Percentiles rank a stretch among this genome's conserved stretches.
Evolutionary conservation across 1,140 invertebrate genomes (phyloP).

Genomic region (Berghia stephanieae): DNA sequence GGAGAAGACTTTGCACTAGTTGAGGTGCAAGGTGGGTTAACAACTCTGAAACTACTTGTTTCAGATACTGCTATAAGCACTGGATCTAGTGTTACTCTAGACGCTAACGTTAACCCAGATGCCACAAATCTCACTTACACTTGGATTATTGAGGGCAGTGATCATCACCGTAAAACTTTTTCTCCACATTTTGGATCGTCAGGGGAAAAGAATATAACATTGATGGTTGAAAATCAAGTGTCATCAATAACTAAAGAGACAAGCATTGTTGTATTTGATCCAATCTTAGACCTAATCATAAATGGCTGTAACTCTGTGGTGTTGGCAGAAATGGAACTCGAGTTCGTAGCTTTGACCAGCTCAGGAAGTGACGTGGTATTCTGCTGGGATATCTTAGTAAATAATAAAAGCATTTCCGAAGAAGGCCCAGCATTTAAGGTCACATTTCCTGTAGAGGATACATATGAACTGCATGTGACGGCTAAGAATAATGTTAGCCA

Average conservation of each 20-base stretch:
- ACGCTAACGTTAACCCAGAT: conserved; percentile 36
- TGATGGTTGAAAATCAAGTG: conserved; percentile 37
- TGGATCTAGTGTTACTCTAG: conserved; percentile 36
- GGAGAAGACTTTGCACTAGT: not conserved
- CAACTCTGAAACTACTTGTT: conserved; percentile 19
- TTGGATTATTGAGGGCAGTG: conserved; percentile 42
- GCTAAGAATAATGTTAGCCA: conserved; percentile 30
- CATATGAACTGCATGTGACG: conserved; percentile 22
- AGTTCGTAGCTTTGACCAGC: not conserved
- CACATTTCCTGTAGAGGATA: conserved; percentile 29
- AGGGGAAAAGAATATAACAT: conserved; percentile 24
- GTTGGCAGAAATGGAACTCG: not conserved
- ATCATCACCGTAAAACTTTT: not conserved
- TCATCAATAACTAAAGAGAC: conserved; percentile 16
- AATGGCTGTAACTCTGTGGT: not conserved
- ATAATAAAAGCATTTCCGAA: conserved; percentile 26
- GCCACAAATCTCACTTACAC: conserved; percentile 39
- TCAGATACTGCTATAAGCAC: conserved; percentile 19
- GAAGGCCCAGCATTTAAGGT: conserved; percentile 29
- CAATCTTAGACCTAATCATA: conserved; percentile 25
- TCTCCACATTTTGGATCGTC: conserved; percentile 10
- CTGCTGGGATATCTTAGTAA: conserved; percentile 30
- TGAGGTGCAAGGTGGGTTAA: conserved; percentile 33
- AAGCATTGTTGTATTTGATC: conserved; percentile 24
- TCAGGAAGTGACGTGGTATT: conserved; percentile 33